Evolutionary conservation across 2,113 vertebrate genomes (phyloP).

Genomic region (Oreotragus oreotragus): DNA sequence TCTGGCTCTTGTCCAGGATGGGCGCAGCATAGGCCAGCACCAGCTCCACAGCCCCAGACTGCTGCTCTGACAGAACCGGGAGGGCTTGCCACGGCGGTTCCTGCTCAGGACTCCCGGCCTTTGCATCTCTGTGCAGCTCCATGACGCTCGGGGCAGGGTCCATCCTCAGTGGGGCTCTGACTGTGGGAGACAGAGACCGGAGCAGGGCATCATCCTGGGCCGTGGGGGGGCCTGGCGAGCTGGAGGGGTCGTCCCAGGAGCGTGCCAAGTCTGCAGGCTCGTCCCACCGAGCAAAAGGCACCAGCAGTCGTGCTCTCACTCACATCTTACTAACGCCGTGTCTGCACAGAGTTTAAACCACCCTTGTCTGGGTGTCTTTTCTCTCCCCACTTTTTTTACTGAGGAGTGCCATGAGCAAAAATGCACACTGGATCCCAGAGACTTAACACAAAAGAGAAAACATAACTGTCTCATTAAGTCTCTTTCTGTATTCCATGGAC

Average conservation of each 20-base stretch:
- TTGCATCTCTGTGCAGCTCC: constrained; percentile 10
- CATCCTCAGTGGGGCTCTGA: constrained; percentile 11
- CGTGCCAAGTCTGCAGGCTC: background rate
- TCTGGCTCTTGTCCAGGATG: constrained; percentile 84
- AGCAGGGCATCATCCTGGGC: constrained; percentile 19
- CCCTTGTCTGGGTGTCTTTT: background rate
- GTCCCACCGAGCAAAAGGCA: accelerated
- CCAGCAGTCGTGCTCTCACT: accelerated
- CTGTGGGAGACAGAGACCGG: constrained; percentile 69
- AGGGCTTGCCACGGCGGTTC: constrained; percentile 75
- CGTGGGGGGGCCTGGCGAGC: background rate
- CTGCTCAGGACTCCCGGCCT: background rate
- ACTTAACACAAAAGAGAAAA: background rate
- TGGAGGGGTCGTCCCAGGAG: background rate
- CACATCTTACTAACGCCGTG: background rate
- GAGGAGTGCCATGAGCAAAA: background rate
- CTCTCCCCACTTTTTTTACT: background rate
- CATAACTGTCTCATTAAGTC: accelerated
- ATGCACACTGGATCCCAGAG: background rate
- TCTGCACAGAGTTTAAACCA: background rate
- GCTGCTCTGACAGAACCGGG: constrained; percentile 87
- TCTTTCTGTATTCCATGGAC: background rate
- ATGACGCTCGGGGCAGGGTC: background rate
- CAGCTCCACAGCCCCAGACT: constrained; percentile 78
- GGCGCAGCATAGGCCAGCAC: constrained; percentile 84